Evolutionary conservation across 2,797 vertebrate species (phyloP).

Genomic region (Thamnophis elegans): DNA sequence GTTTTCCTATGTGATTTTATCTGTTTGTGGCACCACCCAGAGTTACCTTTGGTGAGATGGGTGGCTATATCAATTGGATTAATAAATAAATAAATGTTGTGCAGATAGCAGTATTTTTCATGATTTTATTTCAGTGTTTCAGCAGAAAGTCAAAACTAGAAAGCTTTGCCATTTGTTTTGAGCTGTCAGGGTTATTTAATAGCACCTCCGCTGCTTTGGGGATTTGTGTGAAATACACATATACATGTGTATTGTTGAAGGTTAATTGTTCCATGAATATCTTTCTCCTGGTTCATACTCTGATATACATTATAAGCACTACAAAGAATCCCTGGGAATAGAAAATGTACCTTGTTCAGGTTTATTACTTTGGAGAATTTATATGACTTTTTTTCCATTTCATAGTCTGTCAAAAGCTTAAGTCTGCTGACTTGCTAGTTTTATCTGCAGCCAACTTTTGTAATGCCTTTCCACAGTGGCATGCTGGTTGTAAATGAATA

Average conservation of each 20-base stretch:
- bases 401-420: conserved; percentile 22
- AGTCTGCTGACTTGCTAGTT: conserved; percentile 11
- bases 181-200: conserved; percentile 37
- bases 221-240: conserved; percentile 3
- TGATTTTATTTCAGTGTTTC: background rate
- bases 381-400: conserved; percentile 24
- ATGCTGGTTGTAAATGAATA: background rate
- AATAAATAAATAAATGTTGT: conserved; percentile 1
- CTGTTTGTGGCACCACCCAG: background rate
- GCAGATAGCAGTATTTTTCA: conserved; percentile 9
- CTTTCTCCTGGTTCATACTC: conserved; percentile 22
- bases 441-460: background rate
- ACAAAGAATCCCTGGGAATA: conserved; percentile 18
- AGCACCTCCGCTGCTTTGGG: background rate
- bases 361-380: conserved; percentile 20
- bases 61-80: background rate
- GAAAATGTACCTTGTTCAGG: background rate
- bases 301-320: conserved; percentile 1
- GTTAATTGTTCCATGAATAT: conserved; percentile 8
- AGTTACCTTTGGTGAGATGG: background rate
- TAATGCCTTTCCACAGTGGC: background rate
- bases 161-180: conserved; percentile 27
- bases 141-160: background rate
- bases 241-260: conserved; percentile 7
- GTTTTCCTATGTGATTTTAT: background rate